Evolutionary conservation across 2,113 vertebrate species (phyloP), one percentile per base, ranked within the genome.

Genomic region (Girardinichthys multiradiatus): DNA sequence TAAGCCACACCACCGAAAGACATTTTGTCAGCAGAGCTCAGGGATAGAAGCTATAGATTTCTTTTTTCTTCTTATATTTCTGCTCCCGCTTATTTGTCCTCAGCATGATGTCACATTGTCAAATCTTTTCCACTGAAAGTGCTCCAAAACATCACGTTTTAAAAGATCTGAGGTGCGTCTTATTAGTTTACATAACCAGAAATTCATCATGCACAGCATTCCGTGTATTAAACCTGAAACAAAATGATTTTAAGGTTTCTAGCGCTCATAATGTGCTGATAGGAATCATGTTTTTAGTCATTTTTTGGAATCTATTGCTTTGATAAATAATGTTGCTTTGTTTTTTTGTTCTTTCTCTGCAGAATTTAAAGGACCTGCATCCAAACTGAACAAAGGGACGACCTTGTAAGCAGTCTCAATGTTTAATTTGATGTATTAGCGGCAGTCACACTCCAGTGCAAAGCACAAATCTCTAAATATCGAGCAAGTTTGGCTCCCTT

Each of bases 1-100:
- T 91, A 91, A 92, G 90, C 90, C 92, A 64, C 85, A 70, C 67
- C 90, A 89, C 90, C 86, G 90, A 85, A 88, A 90, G 92, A 85
- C 92, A 87, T 87, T 90, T 91, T 88, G 86, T 92, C 90, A 90
- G 81, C 63, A 78, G 69, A 80, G 86, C 80, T 86, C 78, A 77
- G 79, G 81, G 87, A 92, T 82, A 69, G 78, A 87, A 84, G 70
- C 62, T 72, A 68, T 67, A 62, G 73, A 80, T 74, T 78, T 67
- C 17, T 63, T n/a, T 57, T 39, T 79, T 63, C 75, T 63, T 71
- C 10, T 0, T 2, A 31, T 78, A 72, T 88, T 77, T 87, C 77
- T 61, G 57, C 84, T 77, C 39, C 33, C 76, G 73, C 84, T 82
- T 79, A 72, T 90, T 85, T 83, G 73, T 81, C 76, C 80, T 67